phyloP scores from a whole-genome alignment of 1,140 invertebrate genomes.

The Drosophila kurseongensis region DNA sequence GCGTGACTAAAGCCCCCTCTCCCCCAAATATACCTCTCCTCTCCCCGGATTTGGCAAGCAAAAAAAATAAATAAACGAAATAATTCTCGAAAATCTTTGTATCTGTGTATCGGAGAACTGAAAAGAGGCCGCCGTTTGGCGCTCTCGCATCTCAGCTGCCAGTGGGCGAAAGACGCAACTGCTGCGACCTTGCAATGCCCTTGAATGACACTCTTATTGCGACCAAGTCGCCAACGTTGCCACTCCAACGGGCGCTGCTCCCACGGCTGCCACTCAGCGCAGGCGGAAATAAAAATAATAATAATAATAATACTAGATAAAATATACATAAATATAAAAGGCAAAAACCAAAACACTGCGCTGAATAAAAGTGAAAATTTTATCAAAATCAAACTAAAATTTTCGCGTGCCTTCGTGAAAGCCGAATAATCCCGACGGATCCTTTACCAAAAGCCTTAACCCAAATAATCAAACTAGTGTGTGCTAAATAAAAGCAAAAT shows the following conservation, averaged over 20 bases:
- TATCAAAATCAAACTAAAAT: constrained; percentile 11
- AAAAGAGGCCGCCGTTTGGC: constrained; percentile 44
- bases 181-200: constrained; percentile 84
- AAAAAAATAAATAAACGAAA: constrained; percentile 46
- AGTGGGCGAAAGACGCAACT: constrained; percentile 76
- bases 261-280: constrained; percentile 73
- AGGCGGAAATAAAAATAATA: constrained; percentile 47
- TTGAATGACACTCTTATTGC: constrained; percentile 84
- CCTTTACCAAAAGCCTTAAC: constrained; percentile 30
- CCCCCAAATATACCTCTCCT: constrained; percentile 1
- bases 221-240: constrained; percentile 75
- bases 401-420: constrained; percentile 27
- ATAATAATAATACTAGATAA: constrained; percentile 15
- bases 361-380: constrained; percentile 12
- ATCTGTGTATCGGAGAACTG: constrained; percentile 71
- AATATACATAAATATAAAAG: constrained; percentile 9
- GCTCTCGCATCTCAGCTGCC: constrained; percentile 63
- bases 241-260: constrained; percentile 73
- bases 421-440: constrained; percentile 33
- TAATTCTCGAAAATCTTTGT: constrained; percentile 63
- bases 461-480: constrained; percentile 34
- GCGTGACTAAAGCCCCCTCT: constrained; percentile 28
- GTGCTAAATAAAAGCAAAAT: constrained; percentile 9
- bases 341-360: constrained; percentile 3
- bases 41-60: constrained; percentile 49